phyloP scores from a whole-genome alignment of 2,888 invertebrate genomes.

The Leptinotarsa haldemani region DNA sequence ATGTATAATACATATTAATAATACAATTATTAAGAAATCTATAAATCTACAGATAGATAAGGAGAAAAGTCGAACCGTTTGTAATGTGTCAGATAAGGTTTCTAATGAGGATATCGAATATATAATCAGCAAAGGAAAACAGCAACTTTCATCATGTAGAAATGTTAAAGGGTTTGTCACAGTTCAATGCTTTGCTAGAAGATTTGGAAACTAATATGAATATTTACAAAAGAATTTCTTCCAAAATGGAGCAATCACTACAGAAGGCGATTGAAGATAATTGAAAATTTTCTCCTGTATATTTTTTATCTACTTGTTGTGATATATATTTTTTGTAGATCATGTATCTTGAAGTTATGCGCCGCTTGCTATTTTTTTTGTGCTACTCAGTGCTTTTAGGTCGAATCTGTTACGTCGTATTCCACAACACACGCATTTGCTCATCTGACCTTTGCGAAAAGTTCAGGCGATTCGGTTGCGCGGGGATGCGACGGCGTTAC shows the following conservation, averaged over 20 bases:
- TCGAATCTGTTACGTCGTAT: too few relatives aligned
- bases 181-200: slow-evolving; percentile 55
- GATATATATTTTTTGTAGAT: too few relatives aligned
- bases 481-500: too few relatives aligned
- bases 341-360: too few relatives aligned
- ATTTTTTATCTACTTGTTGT: not conserved
- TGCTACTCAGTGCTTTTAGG: too few relatives aligned
- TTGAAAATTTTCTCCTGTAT: slow-evolving; percentile 14
- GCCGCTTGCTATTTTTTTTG: too few relatives aligned
- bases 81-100: slow-evolving; percentile 21
- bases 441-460: slow-evolving; percentile 38
- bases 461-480: slow-evolving; percentile 32
- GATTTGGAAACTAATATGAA: slow-evolving; percentile 62
- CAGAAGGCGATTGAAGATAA: slow-evolving; percentile 44
- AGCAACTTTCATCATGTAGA: slow-evolving; percentile 34
- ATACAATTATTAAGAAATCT: slow-evolving; percentile 56
- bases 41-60: slow-evolving; percentile 62
- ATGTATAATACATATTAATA: slow-evolving; percentile 57
- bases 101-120: slow-evolving; percentile 36
- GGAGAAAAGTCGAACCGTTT: slow-evolving; percentile 30
- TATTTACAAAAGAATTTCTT: slow-evolving; percentile 58
- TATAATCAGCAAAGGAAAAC: slow-evolving; percentile 33
- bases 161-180: slow-evolving; percentile 52
- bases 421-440: too few relatives aligned
- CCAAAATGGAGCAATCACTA: slow-evolving; percentile 50